Evolutionary conservation across 1,140 invertebrate genomes (phyloP).

Genomic region (Drosophila tani): DNA sequence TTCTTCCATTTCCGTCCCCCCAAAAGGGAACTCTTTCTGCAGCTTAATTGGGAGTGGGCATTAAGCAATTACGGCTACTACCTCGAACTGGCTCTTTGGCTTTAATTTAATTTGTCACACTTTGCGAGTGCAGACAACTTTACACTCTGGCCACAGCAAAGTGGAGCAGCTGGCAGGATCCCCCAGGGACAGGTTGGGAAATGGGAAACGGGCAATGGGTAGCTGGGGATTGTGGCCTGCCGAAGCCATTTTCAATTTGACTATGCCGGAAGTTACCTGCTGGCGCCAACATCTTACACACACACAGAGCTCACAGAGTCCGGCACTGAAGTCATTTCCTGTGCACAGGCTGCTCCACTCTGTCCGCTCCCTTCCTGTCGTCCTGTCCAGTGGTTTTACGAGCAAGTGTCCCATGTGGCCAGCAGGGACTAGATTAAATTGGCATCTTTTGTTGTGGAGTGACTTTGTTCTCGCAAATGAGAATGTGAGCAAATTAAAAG

Average conservation of each 20-base stretch:
- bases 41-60: constrained; percentile 69
- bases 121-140: constrained; percentile 79
- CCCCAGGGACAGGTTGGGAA: constrained; percentile 14
- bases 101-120: constrained; percentile 85
- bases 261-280: constrained; percentile 84
- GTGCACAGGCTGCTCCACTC: constrained; percentile 38
- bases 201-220: neutral
- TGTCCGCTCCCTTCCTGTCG: neutral
- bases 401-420: constrained; percentile 82
- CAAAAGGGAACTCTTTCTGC: constrained; percentile 11
- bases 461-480: constrained; percentile 80
- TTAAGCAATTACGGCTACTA: constrained; percentile 80
- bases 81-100: constrained; percentile 68
- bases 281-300: constrained; percentile 67
- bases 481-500: constrained; percentile 77
- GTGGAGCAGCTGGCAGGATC: constrained; percentile 63
- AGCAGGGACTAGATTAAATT: constrained; percentile 83
- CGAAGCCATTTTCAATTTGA: constrained; percentile 79
- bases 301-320: constrained; percentile 14
- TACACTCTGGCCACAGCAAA: constrained; percentile 79
- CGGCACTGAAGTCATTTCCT: constrained; percentile 81
- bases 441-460: constrained; percentile 83
- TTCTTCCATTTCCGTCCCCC: no score
- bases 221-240: constrained; percentile 26
- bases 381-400: constrained; percentile 70